Evolutionary conservation across 2,888 invertebrate genomes (phyloP).

Genomic region (Pristionchus japonicus): DNA sequence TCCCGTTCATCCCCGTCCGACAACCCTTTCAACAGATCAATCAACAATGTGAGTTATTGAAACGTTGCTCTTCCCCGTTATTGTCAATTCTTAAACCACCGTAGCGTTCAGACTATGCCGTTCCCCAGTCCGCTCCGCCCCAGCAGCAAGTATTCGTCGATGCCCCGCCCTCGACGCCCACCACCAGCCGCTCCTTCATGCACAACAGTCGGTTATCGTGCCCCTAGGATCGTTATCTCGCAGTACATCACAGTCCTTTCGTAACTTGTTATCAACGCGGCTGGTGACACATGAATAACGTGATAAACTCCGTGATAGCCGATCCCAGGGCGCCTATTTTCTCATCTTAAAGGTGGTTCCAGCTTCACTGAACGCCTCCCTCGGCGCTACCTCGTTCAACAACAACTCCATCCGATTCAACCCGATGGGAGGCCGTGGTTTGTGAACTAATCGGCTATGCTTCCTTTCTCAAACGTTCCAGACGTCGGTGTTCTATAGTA

Average conservation of each 20-base stretch:
- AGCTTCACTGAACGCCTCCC: constrained; percentile 18
- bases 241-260: background rate
- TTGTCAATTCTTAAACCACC: background rate
- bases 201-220: background rate
- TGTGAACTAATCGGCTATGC: background rate
- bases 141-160: background rate
- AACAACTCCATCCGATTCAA: background rate
- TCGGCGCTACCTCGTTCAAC: background rate
- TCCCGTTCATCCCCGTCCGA: background rate
- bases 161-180: background rate
- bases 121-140: background rate
- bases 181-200: background rate
- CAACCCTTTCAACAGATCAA: background rate
- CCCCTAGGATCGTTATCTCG: background rate
- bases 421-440: background rate
- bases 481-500: background rate
- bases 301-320: too few relatives aligned
- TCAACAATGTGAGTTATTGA: background rate
- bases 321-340: background rate
- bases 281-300: too few relatives aligned
- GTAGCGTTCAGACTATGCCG: background rate
- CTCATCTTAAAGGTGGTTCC: background rate
- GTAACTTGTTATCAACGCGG: background rate
- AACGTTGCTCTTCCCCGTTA: background rate
- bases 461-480: background rate